A percentile compares a stretch with the other conserved stretches of the same genome.
phyloP scores from a whole-genome alignment of 2,797 vertebrate genomes.

The Molossus alvarezi region DNA sequence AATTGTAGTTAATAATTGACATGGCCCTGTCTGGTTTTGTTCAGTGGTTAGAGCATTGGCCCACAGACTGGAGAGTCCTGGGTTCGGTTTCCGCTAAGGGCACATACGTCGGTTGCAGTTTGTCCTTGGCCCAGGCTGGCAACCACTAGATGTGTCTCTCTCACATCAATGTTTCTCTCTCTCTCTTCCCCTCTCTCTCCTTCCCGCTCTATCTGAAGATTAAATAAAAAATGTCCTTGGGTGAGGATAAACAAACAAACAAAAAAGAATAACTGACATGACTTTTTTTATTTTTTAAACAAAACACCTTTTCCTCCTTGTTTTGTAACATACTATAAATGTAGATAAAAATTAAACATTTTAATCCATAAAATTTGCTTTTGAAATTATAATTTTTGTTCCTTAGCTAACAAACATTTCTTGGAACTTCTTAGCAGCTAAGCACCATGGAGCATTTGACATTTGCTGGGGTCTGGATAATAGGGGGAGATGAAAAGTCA shows the following conservation, averaged over 20 bases:
- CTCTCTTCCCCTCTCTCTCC: too few species aligned
- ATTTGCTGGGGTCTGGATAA: not conserved
- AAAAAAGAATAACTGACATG: not conserved
- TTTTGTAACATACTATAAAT: conserved; percentile 16
- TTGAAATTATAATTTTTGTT: conserved; percentile 8
- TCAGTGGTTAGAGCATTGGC: too few species aligned
- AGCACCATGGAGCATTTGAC: not conserved
- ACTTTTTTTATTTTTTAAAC: not conserved
- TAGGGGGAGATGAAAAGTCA: not conserved
- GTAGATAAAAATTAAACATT: not conserved
- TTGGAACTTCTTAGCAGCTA: not conserved
- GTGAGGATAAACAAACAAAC: too few species aligned
- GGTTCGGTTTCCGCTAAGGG: too few species aligned
- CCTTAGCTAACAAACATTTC: not conserved
- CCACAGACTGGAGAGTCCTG: too few species aligned
- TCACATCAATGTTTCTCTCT: too few species aligned
- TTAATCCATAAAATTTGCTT: conserved; percentile 40
- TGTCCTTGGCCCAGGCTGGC: too few species aligned
- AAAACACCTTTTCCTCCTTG: not conserved
- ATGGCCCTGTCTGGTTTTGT: too few species aligned
- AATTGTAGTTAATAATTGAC: not conserved
- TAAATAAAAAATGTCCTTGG: too few species aligned
- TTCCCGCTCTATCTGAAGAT: too few species aligned
- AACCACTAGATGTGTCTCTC: too few species aligned
- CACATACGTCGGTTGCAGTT: too few species aligned